phyloP scores from a whole-genome alignment of 2,113 vertebrate genomes.

The Litocranius walleri region DNA sequence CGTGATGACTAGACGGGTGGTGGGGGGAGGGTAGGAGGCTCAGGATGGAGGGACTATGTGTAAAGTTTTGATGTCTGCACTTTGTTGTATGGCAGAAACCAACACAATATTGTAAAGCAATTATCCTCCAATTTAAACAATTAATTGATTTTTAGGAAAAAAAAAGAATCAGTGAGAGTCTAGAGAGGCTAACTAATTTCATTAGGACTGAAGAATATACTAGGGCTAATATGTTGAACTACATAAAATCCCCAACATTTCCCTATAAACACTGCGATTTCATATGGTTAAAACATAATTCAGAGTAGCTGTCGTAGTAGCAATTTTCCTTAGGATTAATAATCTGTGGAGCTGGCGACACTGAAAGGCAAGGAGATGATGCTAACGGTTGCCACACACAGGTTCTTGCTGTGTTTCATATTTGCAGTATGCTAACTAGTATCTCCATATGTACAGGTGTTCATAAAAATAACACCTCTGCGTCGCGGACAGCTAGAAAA shows the following conservation, averaged over 20 bases:
- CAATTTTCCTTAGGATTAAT: too few relatives aligned
- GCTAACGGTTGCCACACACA: accelerated
- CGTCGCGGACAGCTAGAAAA: neutral
- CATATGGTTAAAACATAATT: neutral
- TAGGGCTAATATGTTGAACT: neutral
- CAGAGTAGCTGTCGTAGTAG: neutral
- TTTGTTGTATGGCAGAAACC: neutral
- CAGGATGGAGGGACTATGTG: neutral
- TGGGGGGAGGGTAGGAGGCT: accelerated
- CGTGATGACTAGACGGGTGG: neutral
- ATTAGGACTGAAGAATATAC: neutral
- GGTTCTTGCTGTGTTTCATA: neutral
- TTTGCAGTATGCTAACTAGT: neutral
- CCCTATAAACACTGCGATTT: neutral
- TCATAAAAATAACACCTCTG: neutral
- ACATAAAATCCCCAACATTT: neutral
- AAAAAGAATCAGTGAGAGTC: neutral
- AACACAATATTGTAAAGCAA: neutral
- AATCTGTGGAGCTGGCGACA: neutral
- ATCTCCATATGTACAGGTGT: neutral
- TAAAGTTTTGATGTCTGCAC: neutral
- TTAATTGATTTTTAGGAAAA: neutral
- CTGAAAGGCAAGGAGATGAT: neutral
- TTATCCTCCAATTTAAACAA: neutral
- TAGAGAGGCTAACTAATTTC: neutral